These are phyloP conservation scores for Cordilura impudica DNA, from an alignment of 2,888 invertebrate genomes.

Conservation along the genomic window DNA sequence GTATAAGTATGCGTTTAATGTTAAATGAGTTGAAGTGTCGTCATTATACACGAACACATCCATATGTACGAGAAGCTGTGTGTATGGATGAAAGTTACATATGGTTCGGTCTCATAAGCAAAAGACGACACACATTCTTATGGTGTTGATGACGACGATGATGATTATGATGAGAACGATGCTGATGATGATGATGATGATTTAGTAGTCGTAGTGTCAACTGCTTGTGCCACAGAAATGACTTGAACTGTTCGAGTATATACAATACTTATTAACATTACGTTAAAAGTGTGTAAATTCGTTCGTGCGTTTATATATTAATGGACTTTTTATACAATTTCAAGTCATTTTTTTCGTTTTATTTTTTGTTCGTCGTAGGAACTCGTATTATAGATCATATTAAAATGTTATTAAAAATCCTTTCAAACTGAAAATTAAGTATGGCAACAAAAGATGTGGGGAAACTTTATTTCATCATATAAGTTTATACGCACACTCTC, in stretches of 20 bases:
- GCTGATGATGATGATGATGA: neutral
- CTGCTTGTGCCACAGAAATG: neutral
- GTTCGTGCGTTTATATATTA: conserved; percentile 40
- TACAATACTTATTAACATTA: neutral
- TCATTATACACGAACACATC: conserved; percentile 38
- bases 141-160: conserved; percentile 11
- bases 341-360: neutral
- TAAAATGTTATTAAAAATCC: conserved; percentile 45
- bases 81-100: conserved; percentile 17
- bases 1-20: conserved; percentile 54
- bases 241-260: neutral
- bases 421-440: conserved; percentile 17
- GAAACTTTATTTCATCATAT: neutral
- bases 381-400: conserved; percentile 37
- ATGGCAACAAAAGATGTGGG: neutral
- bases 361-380: neutral
- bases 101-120: conserved; percentile 29
- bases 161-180: neutral
- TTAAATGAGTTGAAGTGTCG: conserved; percentile 57
- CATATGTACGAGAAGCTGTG: neutral
- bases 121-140: conserved; percentile 20
- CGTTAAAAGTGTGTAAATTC: conserved; percentile 37
- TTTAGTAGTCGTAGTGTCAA: neutral
- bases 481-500: neutral
- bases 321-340: conserved; percentile 44